Base-by-base conservation (phyloP, 1,140 invertebrate genomes). In the Apis florea region DNA sequence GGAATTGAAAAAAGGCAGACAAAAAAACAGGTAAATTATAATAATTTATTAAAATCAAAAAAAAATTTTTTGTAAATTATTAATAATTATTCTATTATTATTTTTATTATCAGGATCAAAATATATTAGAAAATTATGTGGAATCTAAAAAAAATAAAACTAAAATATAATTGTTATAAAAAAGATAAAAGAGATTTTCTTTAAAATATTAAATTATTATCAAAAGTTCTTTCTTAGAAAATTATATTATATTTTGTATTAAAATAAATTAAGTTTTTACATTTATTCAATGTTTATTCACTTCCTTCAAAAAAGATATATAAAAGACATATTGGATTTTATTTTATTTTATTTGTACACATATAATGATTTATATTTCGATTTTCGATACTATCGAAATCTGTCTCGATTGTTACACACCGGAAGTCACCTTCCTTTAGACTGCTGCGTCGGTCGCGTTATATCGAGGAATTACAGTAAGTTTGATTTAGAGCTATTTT, bases 401-500 rank as follows among this genome's bases (percentile, higher is more conserved):
- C 13, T 9, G 8, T 61, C 0, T 68, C 61, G 21, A n/a, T 9
- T 1, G 15, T 9, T 8, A 31, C 26, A 9, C 54, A 17, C 77
- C 63, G 78, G 79, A 82, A 79, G 24, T 31, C 24, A 15, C 26
- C 40, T 54, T 66, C 21, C 77, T 88, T 86, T 80, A 58, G 68
- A 64, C 81, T 85, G 77, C 81, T 78, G 74, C 77, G 73, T 64
- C 59, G 81, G 61, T 79, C 81, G 64, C 54, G 68, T 49, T 76
- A 59, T 75, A 58, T 76, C 56, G n/a, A 67, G 31, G 70, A 69
- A 26, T 58, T 72, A 47, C 67, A 83, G 73, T 85, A 63, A 21
- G 79, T 85, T 70, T 0, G 53, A 66, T 87, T 86, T 84, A 17
- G 21, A 74, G 31, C 66, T 85, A 89, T 84, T 88, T 73, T 85